Evolutionary conservation across 2,113 vertebrate genomes (phyloP).

Genomic region (Malaclemys terrapin): DNA sequence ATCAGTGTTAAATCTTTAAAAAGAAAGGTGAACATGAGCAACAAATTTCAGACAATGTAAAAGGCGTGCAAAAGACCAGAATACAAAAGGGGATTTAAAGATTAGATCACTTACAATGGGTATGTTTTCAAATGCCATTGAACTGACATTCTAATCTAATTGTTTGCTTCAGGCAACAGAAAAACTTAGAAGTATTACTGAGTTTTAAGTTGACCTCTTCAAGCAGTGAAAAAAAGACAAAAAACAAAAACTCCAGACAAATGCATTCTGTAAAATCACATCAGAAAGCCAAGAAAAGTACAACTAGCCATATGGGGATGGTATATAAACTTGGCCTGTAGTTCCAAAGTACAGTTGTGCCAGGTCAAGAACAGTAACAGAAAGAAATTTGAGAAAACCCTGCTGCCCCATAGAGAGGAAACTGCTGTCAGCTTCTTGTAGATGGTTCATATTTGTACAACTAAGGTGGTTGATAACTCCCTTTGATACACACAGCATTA

Average conservation of each 20-base stretch:
- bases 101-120: neutral
- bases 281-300: neutral
- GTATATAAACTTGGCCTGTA: neutral
- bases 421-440: neutral
- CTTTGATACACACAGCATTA: neutral
- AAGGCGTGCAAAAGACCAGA: neutral
- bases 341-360: neutral
- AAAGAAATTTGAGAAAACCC: neutral
- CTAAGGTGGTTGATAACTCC: neutral
- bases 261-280: neutral
- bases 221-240: neutral
- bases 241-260: neutral
- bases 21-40: neutral
- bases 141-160: neutral
- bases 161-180: constrained; percentile 9
- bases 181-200: neutral
- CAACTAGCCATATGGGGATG: neutral
- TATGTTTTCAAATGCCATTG: neutral
- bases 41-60: neutral
- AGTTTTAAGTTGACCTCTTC: constrained; percentile 5
- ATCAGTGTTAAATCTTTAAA: neutral
- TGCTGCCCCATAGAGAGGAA: neutral
- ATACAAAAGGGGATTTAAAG: neutral
- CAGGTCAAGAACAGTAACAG: neutral
- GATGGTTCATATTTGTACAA: neutral